Conservation (phyloP, 1,140 invertebrate genomes). For the Oryctes rhinoceros region DNA sequence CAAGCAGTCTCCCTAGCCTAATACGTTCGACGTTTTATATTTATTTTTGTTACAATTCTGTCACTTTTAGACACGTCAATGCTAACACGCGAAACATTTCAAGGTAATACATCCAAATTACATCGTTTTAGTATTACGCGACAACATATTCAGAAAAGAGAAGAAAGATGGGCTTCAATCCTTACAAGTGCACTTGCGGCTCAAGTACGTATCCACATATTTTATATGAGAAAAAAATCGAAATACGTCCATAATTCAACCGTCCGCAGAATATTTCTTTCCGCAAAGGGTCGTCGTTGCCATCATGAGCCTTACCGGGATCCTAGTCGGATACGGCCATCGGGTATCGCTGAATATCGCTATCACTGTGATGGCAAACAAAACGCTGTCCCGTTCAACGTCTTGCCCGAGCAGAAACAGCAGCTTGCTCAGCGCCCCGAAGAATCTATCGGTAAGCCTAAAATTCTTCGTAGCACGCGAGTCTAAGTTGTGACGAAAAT, state of each 20-base stretch:
- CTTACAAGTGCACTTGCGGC: constrained; percentile 3
- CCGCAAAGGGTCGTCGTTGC: constrained; percentile 9
- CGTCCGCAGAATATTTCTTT: neutral
- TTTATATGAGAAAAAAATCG: neutral
- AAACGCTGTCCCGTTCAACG: neutral
- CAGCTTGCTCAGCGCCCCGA: neutral
- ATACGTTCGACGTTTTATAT: neutral
- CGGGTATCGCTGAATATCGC: constrained; percentile 25
- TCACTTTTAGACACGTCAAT: too few species aligned
- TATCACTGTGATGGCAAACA: constrained; percentile 25
- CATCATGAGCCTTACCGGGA: constrained; percentile 1
- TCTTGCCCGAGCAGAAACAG: constrained; percentile 11
- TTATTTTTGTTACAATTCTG: too few species aligned
- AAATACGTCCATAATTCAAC: neutral
- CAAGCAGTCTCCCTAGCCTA: too few species aligned
- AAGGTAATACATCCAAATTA: too few species aligned
- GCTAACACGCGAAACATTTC: too few species aligned
- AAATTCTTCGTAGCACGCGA: neutral
- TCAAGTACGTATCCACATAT: neutral
- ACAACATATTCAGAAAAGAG: neutral
- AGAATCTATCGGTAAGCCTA: neutral
- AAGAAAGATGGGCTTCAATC: constrained; percentile 20
- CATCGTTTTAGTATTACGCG: too few species aligned
- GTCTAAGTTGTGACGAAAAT: neutral
- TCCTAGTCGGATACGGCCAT: constrained; percentile 13